A percentile compares a stretch with the other conserved stretches of the same genome.
Conservation (phyloP, 2,113 vertebrate genomes). For the Chaetura pelagica region DNA sequence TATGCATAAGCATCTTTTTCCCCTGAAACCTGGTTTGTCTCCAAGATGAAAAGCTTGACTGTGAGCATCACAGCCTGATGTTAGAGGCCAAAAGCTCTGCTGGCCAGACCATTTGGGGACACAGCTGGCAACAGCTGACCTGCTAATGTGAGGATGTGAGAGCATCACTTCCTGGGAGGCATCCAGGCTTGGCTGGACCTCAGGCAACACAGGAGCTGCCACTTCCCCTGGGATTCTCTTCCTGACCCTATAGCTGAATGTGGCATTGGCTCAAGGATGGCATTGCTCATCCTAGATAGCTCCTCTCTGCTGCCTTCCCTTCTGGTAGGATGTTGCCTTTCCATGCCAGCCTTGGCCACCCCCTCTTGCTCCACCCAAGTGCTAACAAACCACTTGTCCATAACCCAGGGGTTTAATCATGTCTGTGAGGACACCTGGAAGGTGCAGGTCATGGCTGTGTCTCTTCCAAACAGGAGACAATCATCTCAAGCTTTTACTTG, state of each 20-base stretch:
- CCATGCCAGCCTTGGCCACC: background rate
- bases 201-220: background rate
- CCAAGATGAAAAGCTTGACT: background rate
- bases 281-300: background rate
- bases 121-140: background rate
- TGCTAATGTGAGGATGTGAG: background rate
- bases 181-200: background rate
- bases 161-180: background rate
- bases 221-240: background rate
- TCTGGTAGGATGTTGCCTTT: background rate
- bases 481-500: rapidly evolving
- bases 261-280: background rate
- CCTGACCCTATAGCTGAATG: background rate
- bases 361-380: background rate
- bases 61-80: background rate
- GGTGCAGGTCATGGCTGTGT: background rate
- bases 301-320: background rate
- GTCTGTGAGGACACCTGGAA: background rate
- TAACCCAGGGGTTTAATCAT: background rate
- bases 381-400: background rate
- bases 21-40: background rate
- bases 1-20: rapidly evolving
- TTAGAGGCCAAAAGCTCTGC: background rate
- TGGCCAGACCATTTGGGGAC: background rate
- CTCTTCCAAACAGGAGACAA: background rate